phyloP scores from a whole-genome alignment of 2,888 invertebrate genomes.

The Drosophila flavopinicola region DNA sequence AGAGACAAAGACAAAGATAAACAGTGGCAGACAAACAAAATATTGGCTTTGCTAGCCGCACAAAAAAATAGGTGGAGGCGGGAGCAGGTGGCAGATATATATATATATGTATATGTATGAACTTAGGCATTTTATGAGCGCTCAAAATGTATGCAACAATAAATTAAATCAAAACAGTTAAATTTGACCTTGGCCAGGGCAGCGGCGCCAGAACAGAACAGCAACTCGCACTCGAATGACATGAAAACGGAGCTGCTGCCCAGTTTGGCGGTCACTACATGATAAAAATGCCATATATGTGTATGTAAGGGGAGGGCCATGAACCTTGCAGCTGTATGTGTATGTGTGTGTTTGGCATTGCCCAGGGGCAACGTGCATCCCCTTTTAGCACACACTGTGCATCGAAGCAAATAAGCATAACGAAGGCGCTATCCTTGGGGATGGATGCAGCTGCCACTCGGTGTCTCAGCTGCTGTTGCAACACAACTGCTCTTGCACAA shows the following conservation, averaged over 20 bases:
- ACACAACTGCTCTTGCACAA: conserved; percentile 17
- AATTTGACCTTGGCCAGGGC: conserved; percentile 70
- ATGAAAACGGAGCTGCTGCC: conserved; percentile 24
- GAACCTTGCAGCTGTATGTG: conserved; percentile 47
- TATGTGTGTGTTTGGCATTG: conserved; percentile 32
- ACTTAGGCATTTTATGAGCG: conserved; percentile 54
- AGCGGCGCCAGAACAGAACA: conserved; percentile 48
- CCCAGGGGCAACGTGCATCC: conserved; percentile 33
- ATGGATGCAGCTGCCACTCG: conserved; percentile 44
- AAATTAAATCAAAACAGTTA: conserved; percentile 76
- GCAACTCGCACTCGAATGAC: conserved; percentile 38
- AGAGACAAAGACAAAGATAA: conserved; percentile 68
- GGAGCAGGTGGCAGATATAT: conserved; percentile 45
- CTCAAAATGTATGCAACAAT: conserved; percentile 71
- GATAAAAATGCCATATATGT: conserved; percentile 1
- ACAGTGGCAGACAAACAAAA: conserved; percentile 74
- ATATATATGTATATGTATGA: conserved; percentile 20
- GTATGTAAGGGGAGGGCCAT: no score
- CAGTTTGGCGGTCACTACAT: conserved; percentile 59
- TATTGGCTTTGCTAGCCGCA: conserved; percentile 65
- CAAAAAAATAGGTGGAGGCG: conserved; percentile 18
- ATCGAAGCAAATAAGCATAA: conserved; percentile 69
- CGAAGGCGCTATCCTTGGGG: conserved; percentile 72
- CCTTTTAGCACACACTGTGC: conserved; percentile 32
- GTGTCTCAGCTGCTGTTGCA: conserved; percentile 36